phyloP scores from a whole-genome alignment of 2,888 invertebrate genomes.

The Sacculina carcini region DNA sequence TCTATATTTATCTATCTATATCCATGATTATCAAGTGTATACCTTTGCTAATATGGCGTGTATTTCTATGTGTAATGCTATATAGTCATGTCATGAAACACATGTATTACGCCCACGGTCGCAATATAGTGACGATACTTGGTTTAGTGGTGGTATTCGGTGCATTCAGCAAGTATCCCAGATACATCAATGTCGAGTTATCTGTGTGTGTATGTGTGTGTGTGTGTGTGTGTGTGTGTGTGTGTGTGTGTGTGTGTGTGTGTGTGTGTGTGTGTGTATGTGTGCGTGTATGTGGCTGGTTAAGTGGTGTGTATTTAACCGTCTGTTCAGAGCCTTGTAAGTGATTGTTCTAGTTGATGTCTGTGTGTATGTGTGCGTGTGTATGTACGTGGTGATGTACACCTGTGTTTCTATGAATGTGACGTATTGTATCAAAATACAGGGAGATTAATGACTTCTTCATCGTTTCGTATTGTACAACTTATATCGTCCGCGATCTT shows the following conservation, averaged over 20 bases:
- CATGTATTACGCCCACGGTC: no score
- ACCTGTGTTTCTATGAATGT: neutral
- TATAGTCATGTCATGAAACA: neutral
- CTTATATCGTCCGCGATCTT: no score
- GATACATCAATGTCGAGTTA: neutral
- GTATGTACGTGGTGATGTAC: neutral
- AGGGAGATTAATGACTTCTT: no score
- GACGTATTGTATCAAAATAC: neutral
- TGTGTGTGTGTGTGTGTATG: slow-evolving; percentile 3
- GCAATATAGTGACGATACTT: no score
- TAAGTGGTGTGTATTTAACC: no score
- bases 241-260: neutral
- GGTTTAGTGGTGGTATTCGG: no score
- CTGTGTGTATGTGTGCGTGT: neutral
- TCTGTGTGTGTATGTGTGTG: neutral
- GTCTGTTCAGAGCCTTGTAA: no score
- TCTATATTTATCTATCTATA: neutral
- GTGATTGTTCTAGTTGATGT: no score
- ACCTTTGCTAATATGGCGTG: neutral
- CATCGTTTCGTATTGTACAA: no score
- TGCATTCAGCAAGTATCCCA: no score
- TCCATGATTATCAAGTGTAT: neutral
- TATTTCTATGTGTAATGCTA: neutral
- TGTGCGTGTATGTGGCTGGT: neutral
- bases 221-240: neutral